These are phyloP conservation scores for Phodopus roborovskii DNA, from an alignment of 2,113 vertebrate species.

Conservation along the genomic window DNA sequence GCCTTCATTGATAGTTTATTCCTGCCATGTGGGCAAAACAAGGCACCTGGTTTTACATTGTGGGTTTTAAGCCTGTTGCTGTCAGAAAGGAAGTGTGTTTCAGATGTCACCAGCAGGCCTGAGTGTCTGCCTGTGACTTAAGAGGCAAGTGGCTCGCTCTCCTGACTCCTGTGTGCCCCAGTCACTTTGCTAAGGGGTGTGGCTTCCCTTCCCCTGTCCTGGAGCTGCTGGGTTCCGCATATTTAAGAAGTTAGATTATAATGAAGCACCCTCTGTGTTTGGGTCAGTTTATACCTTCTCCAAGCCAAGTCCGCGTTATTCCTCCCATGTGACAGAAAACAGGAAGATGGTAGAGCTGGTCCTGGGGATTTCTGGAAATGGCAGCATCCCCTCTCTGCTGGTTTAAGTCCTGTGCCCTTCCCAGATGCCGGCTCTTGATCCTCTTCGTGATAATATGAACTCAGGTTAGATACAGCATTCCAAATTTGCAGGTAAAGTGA, in stretches of 20 bases:
- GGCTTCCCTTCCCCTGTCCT: neutral
- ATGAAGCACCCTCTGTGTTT: neutral
- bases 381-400: neutral
- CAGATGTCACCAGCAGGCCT: conserved; percentile 53
- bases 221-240: neutral
- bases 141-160: neutral
- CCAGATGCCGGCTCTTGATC: neutral
- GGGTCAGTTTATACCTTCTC: conserved; percentile 15
- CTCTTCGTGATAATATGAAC: neutral
- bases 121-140: conserved; percentile 63
- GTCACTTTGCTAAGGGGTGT: neutral
- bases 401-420: neutral
- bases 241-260: neutral
- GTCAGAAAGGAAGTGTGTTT: conserved; percentile 20
- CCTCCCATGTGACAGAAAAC: neutral
- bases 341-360: neutral
- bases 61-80: conserved; percentile 74
- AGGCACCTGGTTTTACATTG: conserved; percentile 80
- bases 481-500: neutral
- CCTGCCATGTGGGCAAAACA: conserved; percentile 59
- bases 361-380: neutral
- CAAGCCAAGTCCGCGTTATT: neutral
- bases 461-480: neutral
- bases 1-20: conserved; percentile 75
- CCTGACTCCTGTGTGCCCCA: neutral